Evolutionary conservation across 92 coral and sea anemone genomes (phyloP).

Genomic region (Metridium senile): DNA sequence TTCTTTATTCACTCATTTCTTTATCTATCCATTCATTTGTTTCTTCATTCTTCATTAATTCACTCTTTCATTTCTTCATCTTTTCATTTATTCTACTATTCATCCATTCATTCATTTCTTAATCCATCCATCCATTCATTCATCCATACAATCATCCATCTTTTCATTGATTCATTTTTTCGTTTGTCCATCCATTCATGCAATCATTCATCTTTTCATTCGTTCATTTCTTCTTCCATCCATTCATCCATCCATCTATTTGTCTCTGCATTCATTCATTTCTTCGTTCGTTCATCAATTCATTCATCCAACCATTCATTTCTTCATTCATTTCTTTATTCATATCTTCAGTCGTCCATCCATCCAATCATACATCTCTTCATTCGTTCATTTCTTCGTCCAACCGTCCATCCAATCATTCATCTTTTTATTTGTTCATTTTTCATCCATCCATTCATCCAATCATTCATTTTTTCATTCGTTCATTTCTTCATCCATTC

Average conservation of each 20-base stretch:
- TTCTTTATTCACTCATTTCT: background rate
- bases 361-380: no score
- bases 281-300: background rate
- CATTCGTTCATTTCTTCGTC: background rate
- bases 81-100: background rate
- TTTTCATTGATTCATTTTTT: background rate
- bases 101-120: background rate
- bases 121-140: conserved; percentile 3
- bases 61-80: background rate
- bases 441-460: conserved; percentile 6
- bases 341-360: no score
- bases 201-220: background rate
- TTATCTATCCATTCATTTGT: background rate
- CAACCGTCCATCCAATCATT: background rate
- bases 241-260: background rate
- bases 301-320: conserved; percentile 3
- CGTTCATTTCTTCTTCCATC: background rate
- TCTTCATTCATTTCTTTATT: background rate
- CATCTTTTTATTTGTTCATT: background rate
- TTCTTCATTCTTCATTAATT: background rate
- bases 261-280: no score
- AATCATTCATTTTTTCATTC: background rate
- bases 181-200: background rate
- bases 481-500: no score
- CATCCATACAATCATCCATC: background rate